Base-by-base conservation (phyloP, 2,888 invertebrate genomes). In the Synergus umbraculus region DNA sequence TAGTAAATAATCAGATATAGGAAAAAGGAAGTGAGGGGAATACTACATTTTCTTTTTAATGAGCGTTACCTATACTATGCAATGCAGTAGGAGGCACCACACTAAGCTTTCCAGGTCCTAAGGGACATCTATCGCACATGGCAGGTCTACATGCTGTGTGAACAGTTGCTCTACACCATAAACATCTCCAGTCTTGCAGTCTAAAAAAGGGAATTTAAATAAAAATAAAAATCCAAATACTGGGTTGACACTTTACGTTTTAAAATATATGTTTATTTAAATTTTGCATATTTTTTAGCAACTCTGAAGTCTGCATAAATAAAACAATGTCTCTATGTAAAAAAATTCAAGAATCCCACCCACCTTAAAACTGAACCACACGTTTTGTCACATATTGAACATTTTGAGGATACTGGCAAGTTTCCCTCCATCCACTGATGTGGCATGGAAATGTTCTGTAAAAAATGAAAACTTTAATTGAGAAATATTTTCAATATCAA, bases 401-500 rank as follows among this genome's bases (percentile, higher is more conserved):
- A 99, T 92, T 97, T 97, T 82, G 98, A 96, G 79, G 98, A 97
- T 79, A 98, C 98, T 4, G 98, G 98, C 85, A 99, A 93, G 93
- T 99, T 99, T 63, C 99, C 98, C 92, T 98, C 98, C 94, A 99
- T 94, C 99, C 99, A 99, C 91, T 99, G 99, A 93, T 99, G 99
- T 15, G 98, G 98, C 97, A 98, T 98, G 85, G 96, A 96, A 88
- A 97, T 96, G 91, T 95, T 96, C 96, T 96, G 93, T 0, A 91
- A 92, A 84, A 83, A 5, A 79, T 29, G 76, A 66, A 73, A 49
- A 76, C 3, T 9, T 76, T 41, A 78, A 60, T 15, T 77, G 46
- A 29, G 73, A 64, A 67, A 67, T 76, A 37, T 79, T 78, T 44
- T 77, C 0, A 15, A 43, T 43, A 43, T 43, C n/a, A 46, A 79